These are phyloP conservation scores for Diprion similis DNA, from an alignment of 1,140 invertebrate genomes.

Conservation along the genomic window DNA sequence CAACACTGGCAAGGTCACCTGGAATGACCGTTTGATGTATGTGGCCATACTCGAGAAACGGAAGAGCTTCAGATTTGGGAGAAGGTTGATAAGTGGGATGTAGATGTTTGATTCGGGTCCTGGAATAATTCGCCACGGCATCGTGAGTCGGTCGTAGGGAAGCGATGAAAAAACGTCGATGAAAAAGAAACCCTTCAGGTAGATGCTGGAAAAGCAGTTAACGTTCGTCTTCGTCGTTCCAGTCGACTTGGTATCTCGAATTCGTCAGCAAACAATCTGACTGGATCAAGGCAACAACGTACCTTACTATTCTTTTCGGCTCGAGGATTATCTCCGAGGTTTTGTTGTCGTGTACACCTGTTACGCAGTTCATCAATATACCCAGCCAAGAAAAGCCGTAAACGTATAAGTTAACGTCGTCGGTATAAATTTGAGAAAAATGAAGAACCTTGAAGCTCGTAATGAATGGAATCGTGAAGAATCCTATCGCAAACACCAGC, in stretches of 20 bases:
- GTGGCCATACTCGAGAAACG: conserved; percentile 44
- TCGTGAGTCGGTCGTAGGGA: conserved; percentile 50
- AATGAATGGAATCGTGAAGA: conserved; percentile 51
- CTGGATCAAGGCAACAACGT: conserved; percentile 10
- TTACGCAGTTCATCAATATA: conserved; percentile 44
- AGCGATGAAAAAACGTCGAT: conserved; percentile 49
- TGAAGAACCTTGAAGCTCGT: conserved; percentile 48
- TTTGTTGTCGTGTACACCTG: conserved; percentile 40
- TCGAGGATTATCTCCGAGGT: conserved; percentile 38
- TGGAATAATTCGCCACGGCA: conserved; percentile 45
- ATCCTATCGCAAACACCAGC: conserved; percentile 39
- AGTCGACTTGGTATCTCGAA: conserved; percentile 4
- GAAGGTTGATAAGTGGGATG: conserved; percentile 44
- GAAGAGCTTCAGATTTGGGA: conserved; percentile 48
- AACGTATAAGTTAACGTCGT: conserved; percentile 43
- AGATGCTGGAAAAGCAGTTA: conserved; percentile 35
- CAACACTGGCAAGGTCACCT: conserved; percentile 34
- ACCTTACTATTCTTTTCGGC: conserved; percentile 46
- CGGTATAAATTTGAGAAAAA: conserved; percentile 39
- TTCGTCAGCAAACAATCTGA: not conserved
- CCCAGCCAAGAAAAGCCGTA: conserved; percentile 53
- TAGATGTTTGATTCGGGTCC: conserved; percentile 33
- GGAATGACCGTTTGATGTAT: conserved; percentile 41
- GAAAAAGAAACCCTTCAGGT: conserved; percentile 41
- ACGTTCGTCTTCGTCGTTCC: too few relatives aligned